Evolutionary conservation across 2,888 invertebrate species (phyloP), one percentile per base, ranked within the genome.

Genomic region (Cyclophora punctaria): DNA sequence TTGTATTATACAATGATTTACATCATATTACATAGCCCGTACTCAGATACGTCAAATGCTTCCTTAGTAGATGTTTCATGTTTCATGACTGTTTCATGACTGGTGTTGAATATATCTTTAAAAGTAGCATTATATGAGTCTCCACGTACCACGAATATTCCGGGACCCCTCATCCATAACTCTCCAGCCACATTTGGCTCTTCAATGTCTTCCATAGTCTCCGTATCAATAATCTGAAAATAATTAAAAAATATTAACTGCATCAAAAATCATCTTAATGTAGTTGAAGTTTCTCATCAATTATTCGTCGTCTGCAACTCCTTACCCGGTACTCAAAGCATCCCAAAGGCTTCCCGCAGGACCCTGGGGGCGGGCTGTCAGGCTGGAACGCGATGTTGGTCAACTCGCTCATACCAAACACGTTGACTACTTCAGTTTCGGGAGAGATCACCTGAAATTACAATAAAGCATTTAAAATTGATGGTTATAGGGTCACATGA

Each of bases 141-240:
- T 44, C 20, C 20, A 20, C 44, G 47, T 66, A 79, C 80, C 67
- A 76, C 73, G 46, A 74, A 77, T 7, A 76, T 52, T 6, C 55
- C 40, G 3, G 75, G 78, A 3, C 80, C 74, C 66, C 77, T 83
- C 0, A 87, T 2, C 69, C 86, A 80, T 1, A 90, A 59, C 60
- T 90, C 90, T 5, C 90, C 90, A 3, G 64, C 55, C 45, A 71
- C 60, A 46, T 84, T 74, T 0, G 83, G 72, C 48, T 82, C 82
- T 4, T 67, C 56, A 1, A 77, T 58, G 5, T 75, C 71, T 64
- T 78, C 52, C 41, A 69, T 70, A 0, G 80, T 86, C 7, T 74
- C 69, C 2, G 65, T 51, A 53, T 89, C 69, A 2, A 89, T 76
- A 41, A 90, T 53, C 89, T 89, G 58, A 45, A 79, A 76, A 33